phyloP scores from a whole-genome alignment of 2,113 vertebrate species.

The Corydoras sp. region DNA sequence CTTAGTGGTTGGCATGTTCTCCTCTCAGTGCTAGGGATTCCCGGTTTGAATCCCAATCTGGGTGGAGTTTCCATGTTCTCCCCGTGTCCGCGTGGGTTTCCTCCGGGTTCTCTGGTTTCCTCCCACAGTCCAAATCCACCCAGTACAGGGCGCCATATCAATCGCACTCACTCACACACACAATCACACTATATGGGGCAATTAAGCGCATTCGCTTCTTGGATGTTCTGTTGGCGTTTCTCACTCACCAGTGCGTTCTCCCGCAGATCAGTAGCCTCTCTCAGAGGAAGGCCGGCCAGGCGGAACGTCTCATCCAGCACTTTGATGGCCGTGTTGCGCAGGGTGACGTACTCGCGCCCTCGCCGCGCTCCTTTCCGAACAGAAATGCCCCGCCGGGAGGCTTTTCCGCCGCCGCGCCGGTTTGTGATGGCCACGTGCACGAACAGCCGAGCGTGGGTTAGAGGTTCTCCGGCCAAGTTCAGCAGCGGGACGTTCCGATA shows the following conservation, averaged over 20 bases:
- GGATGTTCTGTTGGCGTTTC: neutral
- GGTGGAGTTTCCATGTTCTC: no score
- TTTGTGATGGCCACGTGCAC: conserved; percentile 92
- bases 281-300: conserved; percentile 71
- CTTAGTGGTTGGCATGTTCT: no score
- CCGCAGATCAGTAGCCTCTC: conserved; percentile 87
- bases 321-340: conserved; percentile 83
- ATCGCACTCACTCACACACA: no score
- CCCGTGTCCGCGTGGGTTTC: no score
- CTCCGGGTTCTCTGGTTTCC: no score
- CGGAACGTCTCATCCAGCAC: conserved; percentile 87
- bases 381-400: conserved; percentile 85
- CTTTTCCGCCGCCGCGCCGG: conserved; percentile 86
- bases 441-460: conserved; percentile 87
- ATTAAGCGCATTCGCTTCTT: no score
- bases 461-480: conserved; percentile 79
- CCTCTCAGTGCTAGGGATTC: no score
- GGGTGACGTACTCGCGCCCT: conserved; percentile 82
- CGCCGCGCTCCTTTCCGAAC: conserved; percentile 83
- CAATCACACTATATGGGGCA: no score
- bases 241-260: conserved; percentile 86
- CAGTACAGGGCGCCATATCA: no score
- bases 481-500: conserved; percentile 90
- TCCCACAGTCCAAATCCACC: no score
- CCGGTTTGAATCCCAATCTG: no score